Evolutionary conservation across 2,888 invertebrate species (phyloP), one percentile per base, ranked within the genome.

Genomic region (Anthrax anthrax): DNA sequence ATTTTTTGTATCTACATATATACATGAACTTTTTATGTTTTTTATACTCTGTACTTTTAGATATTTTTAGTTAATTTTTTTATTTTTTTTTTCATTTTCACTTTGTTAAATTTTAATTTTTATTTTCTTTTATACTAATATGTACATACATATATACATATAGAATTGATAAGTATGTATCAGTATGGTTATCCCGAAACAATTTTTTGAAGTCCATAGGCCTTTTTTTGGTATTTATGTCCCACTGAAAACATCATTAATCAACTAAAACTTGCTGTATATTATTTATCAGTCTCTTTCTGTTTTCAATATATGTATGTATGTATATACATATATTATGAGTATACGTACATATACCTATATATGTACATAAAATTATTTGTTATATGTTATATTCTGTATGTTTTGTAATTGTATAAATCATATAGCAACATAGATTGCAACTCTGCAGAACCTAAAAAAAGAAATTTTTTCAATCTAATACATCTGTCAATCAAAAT

Each of bases 171-270:
- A n/a, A n/a, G n/a, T n/a, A n/a, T n/a, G n/a, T n/a, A n/a, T n/a
- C n/a, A 39, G 23, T 23, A 23, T 32, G 12, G 29, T 32, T 32
- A 12, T 43, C 47, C 40, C 47, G 47, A 44, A 48, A 48, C 44
- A 48, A 42, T 48, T 48, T n/a, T n/a, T 48, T 42, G 45, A 46
- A 49, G 47, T 49, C 49, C 45, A 43, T 49, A 51, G 51, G 49
- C 51, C 49, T 51, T 51, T 42, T 44, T 49, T 51, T 51, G 48
- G 51, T 49, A 51, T 51, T 62, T 60, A 63, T 65, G 60, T 64
- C 64, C 57, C 62, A 60, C 58, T 57, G 55, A 57, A 52, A 50
- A 56, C 56, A 64, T 60, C 66, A 66, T 66, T 66, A 66, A 66
- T 66, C 66, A 66, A 63, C 42, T 42, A 38, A 29, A 42, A 32